Percentiles rank a stretch among this genome's conserved stretches.
Evolutionary conservation across 2,888 invertebrate species (phyloP).

Genomic region (Drosophila kanekoi): DNA sequence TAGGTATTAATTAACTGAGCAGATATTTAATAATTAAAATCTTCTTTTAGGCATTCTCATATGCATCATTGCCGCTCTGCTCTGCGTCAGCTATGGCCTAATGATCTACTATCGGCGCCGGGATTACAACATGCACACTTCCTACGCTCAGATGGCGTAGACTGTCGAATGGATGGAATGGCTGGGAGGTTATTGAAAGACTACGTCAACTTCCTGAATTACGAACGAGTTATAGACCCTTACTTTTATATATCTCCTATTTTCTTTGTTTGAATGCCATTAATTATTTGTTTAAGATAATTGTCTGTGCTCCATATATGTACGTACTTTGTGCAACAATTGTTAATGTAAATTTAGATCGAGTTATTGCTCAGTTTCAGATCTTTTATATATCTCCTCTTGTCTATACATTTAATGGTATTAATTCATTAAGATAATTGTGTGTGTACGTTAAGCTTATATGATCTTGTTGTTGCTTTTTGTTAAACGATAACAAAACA

Average conservation of each 20-base stretch:
- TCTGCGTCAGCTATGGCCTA: slow-evolving; percentile 77
- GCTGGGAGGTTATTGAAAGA: slow-evolving; percentile 17
- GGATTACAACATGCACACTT: slow-evolving; percentile 77
- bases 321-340: slow-evolving; percentile 5
- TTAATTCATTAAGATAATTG: not conserved
- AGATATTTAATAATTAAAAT: no score
- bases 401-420: no score
- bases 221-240: not conserved
- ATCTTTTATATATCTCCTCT: no score
- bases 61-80: slow-evolving; percentile 74
- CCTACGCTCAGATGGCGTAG: slow-evolving; percentile 83
- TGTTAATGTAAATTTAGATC: slow-evolving; percentile 2
- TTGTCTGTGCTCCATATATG: slow-evolving; percentile 17
- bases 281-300: not conserved
- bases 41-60: slow-evolving; percentile 72
- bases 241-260: no score
- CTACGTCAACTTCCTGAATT: slow-evolving; percentile 19
- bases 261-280: no score
- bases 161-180: not conserved
- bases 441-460: slow-evolving; percentile 13
- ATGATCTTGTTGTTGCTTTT: slow-evolving; percentile 22
- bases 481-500: slow-evolving; percentile 46
- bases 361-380: not conserved
- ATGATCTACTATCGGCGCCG: slow-evolving; percentile 82
- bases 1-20: no score